Conservation (phyloP, 2,113 vertebrate genomes). For the Heptranchias perlo region DNA sequence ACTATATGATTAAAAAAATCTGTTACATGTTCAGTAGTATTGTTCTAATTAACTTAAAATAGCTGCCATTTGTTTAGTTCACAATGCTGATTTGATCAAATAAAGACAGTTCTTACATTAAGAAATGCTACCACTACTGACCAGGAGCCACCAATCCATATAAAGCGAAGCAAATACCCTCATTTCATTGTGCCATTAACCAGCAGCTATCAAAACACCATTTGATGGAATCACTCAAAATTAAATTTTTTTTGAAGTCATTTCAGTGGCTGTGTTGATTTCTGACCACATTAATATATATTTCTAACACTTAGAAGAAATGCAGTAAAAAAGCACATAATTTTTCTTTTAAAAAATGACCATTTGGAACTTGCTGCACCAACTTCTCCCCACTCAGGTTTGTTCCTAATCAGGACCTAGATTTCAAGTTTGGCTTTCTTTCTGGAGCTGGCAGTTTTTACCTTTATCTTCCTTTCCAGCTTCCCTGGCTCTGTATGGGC, state of each 20-base stretch:
- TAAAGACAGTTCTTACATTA: no score
- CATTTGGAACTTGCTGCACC: neutral
- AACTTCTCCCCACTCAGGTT: neutral
- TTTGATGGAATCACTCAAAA: neutral
- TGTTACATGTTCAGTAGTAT: neutral
- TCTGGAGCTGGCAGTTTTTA: neutral
- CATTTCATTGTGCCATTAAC: neutral
- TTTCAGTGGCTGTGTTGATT: neutral
- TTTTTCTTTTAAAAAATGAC: no score
- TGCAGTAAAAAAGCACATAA: neutral
- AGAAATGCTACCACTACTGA: no score
- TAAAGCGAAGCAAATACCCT: neutral
- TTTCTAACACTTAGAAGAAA: neutral
- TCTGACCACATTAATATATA: neutral
- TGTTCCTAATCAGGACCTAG: neutral
- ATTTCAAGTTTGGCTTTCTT: neutral
- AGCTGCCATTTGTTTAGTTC: no score
- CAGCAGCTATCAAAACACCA: neutral
- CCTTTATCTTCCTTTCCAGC: neutral
- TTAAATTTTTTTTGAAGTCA: neutral
- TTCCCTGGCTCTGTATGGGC: neutral
- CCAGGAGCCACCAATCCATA: neutral
- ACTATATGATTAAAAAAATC: neutral
- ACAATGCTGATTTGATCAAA: no score
- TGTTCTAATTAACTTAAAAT: neutral